phyloP scores from a whole-genome alignment of 2,888 invertebrate species.

The Lagria hirta region DNA sequence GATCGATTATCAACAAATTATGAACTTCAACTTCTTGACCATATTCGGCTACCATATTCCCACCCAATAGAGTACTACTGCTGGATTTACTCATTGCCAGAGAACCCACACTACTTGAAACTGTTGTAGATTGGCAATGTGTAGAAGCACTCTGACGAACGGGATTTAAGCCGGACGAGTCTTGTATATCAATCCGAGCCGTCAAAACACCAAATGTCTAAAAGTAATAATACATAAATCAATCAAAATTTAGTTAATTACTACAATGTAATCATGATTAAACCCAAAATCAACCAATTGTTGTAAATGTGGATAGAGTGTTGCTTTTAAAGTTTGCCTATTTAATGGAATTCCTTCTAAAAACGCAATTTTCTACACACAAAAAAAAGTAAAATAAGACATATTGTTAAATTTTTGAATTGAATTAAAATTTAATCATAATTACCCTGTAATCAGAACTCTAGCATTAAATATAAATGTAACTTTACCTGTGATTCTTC shows the following conservation, averaged over 20 bases:
- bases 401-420: too few species aligned
- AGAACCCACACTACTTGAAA: conserved; percentile 59
- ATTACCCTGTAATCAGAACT: too few species aligned
- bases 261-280: too few species aligned
- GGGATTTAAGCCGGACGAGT: conserved; percentile 69
- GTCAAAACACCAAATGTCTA: conserved; percentile 93
- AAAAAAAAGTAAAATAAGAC: too few species aligned
- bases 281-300: too few species aligned
- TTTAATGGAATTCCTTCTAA: too few species aligned
- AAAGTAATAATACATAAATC: conserved; percentile 27
- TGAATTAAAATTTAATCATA: too few species aligned
- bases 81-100: conserved; percentile 55
- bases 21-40: conserved; percentile 90
- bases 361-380: too few species aligned
- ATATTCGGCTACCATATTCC: conserved; percentile 56
- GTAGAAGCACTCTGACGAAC: conserved; percentile 76
- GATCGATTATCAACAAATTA: conserved; percentile 88
- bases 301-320: too few species aligned
- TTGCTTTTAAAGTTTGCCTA: too few species aligned
- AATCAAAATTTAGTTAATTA: too few species aligned
- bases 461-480: conserved; percentile 45
- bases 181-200: conserved; percentile 84
- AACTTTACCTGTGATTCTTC: conserved; percentile 74
- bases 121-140: conserved; percentile 65
- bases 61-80: conserved; percentile 42